Evolutionary conservation across 2,888 invertebrate genomes (phyloP), one percentile per base, ranked within the genome.

Genomic region (Melanotus villosus): DNA sequence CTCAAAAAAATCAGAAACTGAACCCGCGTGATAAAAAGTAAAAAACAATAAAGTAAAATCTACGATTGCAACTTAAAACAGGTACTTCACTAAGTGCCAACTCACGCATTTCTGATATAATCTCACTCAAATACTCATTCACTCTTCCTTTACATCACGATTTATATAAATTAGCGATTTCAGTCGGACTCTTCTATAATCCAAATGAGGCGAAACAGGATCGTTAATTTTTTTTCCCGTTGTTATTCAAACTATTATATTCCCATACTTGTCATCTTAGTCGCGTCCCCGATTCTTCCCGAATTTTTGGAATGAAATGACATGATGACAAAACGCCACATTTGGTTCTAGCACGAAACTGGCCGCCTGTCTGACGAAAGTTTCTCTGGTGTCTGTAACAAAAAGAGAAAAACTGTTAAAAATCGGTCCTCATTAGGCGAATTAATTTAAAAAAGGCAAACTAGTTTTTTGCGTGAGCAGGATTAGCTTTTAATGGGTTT

Each of bases 311-410:
- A 74, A 73, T 72, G 74, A 71, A 69, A 63, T 63, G 65, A n/a
- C n/a, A n/a, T 47, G 69, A 74, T 69, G 72, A 73, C 54, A 68
- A 64, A 65, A 23, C 47, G 66, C 52, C 45, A 50, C n/a, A n/a
- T 59, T 64, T 52, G 65, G 68, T 67, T 60, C 80, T 79, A 83
- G 73, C 82, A 82, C 60, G 83, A 81, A 52, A 83, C 80, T 54
- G 82, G 83, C 80, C 88, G 86, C 85, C 89, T 88, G 82, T 90
- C 90, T 66, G 87, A 87, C 73, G n/a, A 87, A 79, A 89, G 86
- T 82, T 90, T 90, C 81, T 90, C 90, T 77, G 89, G 87, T 75
- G 87, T 88, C 90, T 90, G 90, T 80, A 90, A 90, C 86, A 88
- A 89, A 73, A 71, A 68, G 70, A 76, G 68, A 75, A 72, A 71